A percentile compares a stretch with the other conserved stretches of the same genome.
These are phyloP conservation scores for Phaenicophaeus curvirostris DNA, from an alignment of 2,797 vertebrate genomes.

Conservation along the genomic window DNA sequence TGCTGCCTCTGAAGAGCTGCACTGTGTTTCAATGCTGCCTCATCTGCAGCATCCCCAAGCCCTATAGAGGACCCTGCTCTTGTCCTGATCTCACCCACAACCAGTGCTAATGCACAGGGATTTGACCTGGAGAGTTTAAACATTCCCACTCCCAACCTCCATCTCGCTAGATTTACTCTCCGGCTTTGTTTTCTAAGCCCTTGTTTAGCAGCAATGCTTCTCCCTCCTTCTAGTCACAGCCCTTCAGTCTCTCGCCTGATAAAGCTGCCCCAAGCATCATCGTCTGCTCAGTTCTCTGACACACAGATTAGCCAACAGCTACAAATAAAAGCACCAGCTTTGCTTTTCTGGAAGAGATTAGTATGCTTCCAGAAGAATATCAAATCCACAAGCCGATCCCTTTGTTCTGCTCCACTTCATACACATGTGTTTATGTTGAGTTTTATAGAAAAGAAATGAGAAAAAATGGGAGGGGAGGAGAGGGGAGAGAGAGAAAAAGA, in stretches of 20 bases:
- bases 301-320: conserved; percentile 16
- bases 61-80: neutral
- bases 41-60: neutral
- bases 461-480: accelerated
- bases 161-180: neutral
- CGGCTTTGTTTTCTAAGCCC: neutral
- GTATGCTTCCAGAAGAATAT: conserved; percentile 35
- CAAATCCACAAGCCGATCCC: neutral
- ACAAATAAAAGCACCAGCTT: conserved; percentile 13
- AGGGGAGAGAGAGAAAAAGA: neutral
- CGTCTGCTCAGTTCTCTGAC: neutral
- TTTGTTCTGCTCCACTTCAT: conserved; percentile 39
- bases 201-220: neutral
- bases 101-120: neutral
- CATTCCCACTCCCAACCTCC: neutral
- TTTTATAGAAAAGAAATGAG: neutral
- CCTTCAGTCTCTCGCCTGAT: neutral
- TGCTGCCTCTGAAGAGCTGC: neutral
- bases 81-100: neutral
- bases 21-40: neutral
- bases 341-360: conserved; percentile 26
- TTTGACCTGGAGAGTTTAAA: neutral
- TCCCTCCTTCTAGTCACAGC: neutral
- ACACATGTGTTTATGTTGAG: neutral
- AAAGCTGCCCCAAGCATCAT: neutral